phyloP scores from a whole-genome alignment of 1,140 invertebrate genomes.

The Coenobita brevimanus region DNA sequence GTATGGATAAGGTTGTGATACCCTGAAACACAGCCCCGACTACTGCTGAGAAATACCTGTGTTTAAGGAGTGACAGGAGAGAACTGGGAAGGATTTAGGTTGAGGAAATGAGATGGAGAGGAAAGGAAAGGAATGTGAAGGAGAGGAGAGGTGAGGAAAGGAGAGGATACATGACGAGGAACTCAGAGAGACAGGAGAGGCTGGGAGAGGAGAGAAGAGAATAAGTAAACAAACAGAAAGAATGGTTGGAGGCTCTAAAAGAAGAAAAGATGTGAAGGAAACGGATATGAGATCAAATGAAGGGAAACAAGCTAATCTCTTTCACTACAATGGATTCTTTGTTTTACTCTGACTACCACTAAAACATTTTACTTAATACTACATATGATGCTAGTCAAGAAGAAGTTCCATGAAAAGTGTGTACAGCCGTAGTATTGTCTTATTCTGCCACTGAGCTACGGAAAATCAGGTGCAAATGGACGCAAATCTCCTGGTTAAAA shows the following conservation, averaged over 20 bases:
- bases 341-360: no score
- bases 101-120: background rate
- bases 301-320: background rate
- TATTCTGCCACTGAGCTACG: no score
- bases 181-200: background rate
- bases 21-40: no score
- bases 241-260: background rate
- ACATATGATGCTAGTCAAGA: no score
- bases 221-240: conserved; percentile 7
- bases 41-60: background rate
- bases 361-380: no score
- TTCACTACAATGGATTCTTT: no score
- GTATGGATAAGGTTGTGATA: no score
- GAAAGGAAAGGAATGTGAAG: background rate
- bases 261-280: no score
- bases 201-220: conserved; percentile 11
- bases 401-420: no score
- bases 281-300: background rate
- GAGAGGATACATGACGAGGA: background rate
- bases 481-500: no score
- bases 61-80: background rate
- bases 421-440: no score
- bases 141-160: background rate
- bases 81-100: background rate
- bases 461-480: no score